Evolutionary conservation across 1,140 invertebrate genomes (phyloP), one percentile per base, ranked within the genome.

Genomic region (Hyles vespertilio): DNA sequence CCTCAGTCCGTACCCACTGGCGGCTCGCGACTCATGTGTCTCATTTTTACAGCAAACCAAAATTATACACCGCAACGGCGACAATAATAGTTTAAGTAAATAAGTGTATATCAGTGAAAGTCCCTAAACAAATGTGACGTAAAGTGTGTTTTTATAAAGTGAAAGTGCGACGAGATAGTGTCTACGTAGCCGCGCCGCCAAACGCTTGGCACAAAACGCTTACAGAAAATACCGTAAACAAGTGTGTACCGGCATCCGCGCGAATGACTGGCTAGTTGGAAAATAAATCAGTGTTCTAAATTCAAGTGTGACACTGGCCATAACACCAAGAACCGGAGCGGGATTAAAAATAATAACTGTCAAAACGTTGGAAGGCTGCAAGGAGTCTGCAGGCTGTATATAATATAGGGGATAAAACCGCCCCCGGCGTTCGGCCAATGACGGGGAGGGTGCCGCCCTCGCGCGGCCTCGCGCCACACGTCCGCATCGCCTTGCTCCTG

Each of bases 371-470:
- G 32, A 22, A 46, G 10, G 12, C n/a, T 47, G 43, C 55, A 45
- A 48, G 49, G 36, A 51, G 40, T 60, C 33, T 9, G 45, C 67
- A 65, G 72, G 74, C 70, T 76, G 78, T 78, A 71, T 77, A 69
- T 70, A 66, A 72, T 72, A 70, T 78, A 81, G 72, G 65, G 58
- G 68, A 49, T 58, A 56, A 63, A 70, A 65, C 67, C 76, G 78
- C 78, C 79, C 77, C 73, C 67, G 67, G 51, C 63, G 65, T 53
- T 72, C 70, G 71, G 71, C 82, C 80, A 85, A 85, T 85, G 82
- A 70, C 70, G 79, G 65, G 59, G 51, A 54, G 72, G 81, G 77
- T 61, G 58, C 61, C 82, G 82, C 82, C 82, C 76, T 70, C 76
- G 70, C 61, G 67, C 71, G 78, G 77, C 57, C 6, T 45, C 49